A percentile compares a stretch with the other conserved stretches of the same genome.
phyloP scores from a whole-genome alignment of 2,113 vertebrate species.

The Ptilonorhynchus violaceus region DNA sequence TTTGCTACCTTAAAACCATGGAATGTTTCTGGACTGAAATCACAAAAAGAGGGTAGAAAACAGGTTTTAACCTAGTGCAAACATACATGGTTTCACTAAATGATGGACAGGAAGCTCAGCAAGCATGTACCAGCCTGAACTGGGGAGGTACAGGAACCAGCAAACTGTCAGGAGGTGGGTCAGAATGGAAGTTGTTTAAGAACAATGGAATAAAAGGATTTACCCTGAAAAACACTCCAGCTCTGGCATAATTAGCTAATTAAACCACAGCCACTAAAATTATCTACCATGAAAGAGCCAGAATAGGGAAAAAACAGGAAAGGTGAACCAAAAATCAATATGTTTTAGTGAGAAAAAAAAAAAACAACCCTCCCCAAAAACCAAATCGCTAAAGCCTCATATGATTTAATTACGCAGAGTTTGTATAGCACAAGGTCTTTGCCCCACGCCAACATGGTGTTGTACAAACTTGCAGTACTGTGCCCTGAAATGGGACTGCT shows the following conservation, averaged over 20 bases:
- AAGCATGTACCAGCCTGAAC: neutral
- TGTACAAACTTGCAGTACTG: neutral
- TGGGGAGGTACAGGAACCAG: neutral
- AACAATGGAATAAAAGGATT: neutral
- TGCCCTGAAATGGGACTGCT: neutral
- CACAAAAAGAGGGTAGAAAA: neutral
- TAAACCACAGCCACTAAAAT: constrained; percentile 32
- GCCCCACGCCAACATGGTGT: neutral
- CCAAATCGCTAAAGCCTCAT: neutral
- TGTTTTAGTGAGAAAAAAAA: neutral
- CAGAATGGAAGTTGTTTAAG: neutral
- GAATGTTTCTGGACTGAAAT: neutral
- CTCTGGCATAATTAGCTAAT: constrained; percentile 21
- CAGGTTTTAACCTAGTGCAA: neutral
- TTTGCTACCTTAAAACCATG: neutral
- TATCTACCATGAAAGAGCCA: neutral
- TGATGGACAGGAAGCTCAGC: accelerated
- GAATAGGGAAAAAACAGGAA: neutral
- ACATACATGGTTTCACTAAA: neutral
- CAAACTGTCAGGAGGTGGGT: neutral
- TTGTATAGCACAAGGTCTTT: neutral
- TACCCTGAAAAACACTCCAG: neutral
- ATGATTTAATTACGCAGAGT: neutral
- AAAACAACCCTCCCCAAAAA: neutral
- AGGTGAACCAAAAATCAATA: neutral